These are phyloP conservation scores for Poicephalus gulielmi DNA, from an alignment of 2,113 vertebrate genomes.

Conservation along the genomic window DNA sequence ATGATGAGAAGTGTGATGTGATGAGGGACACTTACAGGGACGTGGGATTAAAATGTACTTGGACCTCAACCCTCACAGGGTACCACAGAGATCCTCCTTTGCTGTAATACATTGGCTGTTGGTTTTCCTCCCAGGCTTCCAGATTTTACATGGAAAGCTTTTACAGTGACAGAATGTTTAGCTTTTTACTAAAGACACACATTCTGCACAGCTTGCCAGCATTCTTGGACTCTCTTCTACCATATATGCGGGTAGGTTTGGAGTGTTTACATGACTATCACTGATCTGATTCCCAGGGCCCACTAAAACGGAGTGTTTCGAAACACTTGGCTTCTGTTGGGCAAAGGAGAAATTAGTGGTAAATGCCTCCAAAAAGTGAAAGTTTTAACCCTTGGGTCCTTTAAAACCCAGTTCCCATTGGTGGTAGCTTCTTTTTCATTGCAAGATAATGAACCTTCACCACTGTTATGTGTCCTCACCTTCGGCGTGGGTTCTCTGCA, in stretches of 20 bases:
- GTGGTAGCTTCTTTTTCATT: conserved; percentile 7
- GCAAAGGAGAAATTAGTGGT: neutral
- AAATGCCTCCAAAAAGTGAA: neutral
- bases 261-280: neutral
- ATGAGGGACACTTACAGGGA: neutral
- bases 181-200: neutral
- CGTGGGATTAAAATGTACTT: neutral
- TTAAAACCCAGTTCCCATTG: neutral
- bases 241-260: neutral
- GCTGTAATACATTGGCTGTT: rapidly evolving
- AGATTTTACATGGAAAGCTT: neutral
- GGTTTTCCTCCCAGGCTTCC: neutral
- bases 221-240: neutral
- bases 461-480: conserved; percentile 4
- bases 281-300: neutral
- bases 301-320: neutral
- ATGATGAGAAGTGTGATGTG: neutral
- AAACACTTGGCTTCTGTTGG: neutral
- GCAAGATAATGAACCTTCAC: conserved; percentile 39
- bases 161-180: neutral
- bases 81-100: neutral
- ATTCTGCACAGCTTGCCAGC: neutral
- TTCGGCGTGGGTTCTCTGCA: conserved; percentile 30
- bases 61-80: neutral
- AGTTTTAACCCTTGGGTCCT: neutral